Evolutionary conservation across 1,140 invertebrate species (phyloP).

Genomic region (Notospermus geniculatus): DNA sequence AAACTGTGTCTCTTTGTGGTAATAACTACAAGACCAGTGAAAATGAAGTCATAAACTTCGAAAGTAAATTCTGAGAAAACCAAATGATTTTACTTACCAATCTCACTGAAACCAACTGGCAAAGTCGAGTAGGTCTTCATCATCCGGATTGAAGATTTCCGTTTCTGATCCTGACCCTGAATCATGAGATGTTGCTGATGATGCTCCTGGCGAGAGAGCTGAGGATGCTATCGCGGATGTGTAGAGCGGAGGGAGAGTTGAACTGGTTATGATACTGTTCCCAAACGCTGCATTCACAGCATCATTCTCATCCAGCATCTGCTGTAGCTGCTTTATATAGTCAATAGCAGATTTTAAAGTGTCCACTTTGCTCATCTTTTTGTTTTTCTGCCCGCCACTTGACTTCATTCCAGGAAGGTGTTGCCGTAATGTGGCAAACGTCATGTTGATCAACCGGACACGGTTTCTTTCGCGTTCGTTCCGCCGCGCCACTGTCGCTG

Average conservation of each 20-base stretch:
- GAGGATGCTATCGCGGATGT: slow-evolving; percentile 26
- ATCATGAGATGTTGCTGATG: slow-evolving; percentile 65
- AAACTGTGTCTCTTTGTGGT: too few species aligned
- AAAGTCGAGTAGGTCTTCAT: slow-evolving; percentile 85
- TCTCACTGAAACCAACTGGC: slow-evolving; percentile 69
- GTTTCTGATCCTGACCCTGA: slow-evolving; percentile 73
- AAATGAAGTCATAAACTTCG: too few species aligned
- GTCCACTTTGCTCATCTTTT: slow-evolving; percentile 77
- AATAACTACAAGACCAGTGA: too few species aligned
- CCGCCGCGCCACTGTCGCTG: slow-evolving; percentile 81
- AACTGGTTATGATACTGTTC: slow-evolving; percentile 15
- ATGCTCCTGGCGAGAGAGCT: slow-evolving; percentile 68
- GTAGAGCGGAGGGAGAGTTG: slow-evolving; percentile 13
- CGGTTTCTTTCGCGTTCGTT: slow-evolving; percentile 91
- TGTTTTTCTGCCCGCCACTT: slow-evolving; percentile 57
- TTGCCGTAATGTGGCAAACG: slow-evolving; percentile 44
- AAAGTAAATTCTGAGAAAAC: too few species aligned
- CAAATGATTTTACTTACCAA: not conserved
- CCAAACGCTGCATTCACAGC: slow-evolving; percentile 29
- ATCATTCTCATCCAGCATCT: slow-evolving; percentile 65
- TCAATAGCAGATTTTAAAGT: slow-evolving; percentile 89
- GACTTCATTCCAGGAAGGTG: slow-evolving; percentile 35
- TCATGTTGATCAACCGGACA: slow-evolving; percentile 86
- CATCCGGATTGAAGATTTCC: slow-evolving; percentile 80
- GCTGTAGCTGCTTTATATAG: slow-evolving; percentile 84